These are phyloP conservation scores for Paedocypris micromegethes DNA, from an alignment of 2,797 vertebrate genomes.

Conservation along the genomic window DNA sequence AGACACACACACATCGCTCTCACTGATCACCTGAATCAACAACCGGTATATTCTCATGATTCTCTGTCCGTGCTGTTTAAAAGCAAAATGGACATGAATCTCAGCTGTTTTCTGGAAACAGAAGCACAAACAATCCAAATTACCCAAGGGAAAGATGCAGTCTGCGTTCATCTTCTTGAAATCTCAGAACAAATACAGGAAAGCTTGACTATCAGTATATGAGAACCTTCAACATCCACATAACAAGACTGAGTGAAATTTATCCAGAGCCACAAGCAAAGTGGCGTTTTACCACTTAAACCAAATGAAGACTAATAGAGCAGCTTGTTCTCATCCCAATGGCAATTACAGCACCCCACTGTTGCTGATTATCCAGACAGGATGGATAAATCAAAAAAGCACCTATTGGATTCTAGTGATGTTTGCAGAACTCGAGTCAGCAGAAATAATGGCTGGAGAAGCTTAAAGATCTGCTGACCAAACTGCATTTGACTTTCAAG, in stretches of 20 bases:
- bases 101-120: conserved; percentile 17
- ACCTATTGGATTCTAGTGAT: conserved; percentile 26
- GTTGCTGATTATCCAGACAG: conserved; percentile 32
- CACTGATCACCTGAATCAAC: conserved; percentile 18
- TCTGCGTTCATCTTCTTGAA: conserved; percentile 29
- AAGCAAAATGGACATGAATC: conserved; percentile 12
- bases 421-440: conserved; percentile 12
- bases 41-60: conserved; percentile 10
- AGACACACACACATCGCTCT: conserved; percentile 5
- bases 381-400: conserved; percentile 24
- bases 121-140: conserved; percentile 26
- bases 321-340: conserved; percentile 12
- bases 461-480: not conserved
- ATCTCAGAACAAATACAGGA: conserved; percentile 29
- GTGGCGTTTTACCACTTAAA: conserved; percentile 22
- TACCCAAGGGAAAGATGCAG: conserved; percentile 20
- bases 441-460: not conserved
- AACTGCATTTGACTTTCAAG: conserved; percentile 22
- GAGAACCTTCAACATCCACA: conserved; percentile 2
- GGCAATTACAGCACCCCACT: conserved; percentile 24
- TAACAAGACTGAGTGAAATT: conserved; percentile 24
- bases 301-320: conserved; percentile 34
- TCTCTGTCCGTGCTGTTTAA: conserved; percentile 8
- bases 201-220: conserved; percentile 26
- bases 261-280: conserved; percentile 6